Percentiles rank a stretch among this genome's conserved stretches.
phyloP scores from a whole-genome alignment of 2,113 vertebrate genomes.

The Paraplagusia blochii region DNA sequence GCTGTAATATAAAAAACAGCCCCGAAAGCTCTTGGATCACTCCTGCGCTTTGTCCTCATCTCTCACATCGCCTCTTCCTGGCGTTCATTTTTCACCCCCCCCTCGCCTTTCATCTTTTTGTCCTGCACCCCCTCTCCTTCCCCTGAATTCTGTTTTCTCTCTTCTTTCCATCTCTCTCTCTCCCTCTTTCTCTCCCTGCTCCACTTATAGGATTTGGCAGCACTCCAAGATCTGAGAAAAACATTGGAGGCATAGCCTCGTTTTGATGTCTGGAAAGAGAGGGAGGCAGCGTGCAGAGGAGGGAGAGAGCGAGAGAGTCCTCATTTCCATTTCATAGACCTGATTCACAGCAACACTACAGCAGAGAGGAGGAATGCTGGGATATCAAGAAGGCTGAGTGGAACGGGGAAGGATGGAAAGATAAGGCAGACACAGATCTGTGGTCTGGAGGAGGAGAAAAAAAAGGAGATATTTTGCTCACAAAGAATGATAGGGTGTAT shows the following conservation, averaged over 20 bases:
- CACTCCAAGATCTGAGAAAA: constrained; percentile 77
- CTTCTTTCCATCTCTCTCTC: constrained; percentile 34
- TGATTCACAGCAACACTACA: constrained; percentile 52
- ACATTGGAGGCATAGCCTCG: constrained; percentile 79
- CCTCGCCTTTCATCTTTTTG: constrained; percentile 59
- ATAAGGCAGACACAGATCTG: constrained; percentile 23
- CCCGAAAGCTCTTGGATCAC: constrained; percentile 58
- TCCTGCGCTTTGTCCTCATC: constrained; percentile 64
- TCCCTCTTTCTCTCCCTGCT: constrained; percentile 60
- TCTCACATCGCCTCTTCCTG: constrained; percentile 55
- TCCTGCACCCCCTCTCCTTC: constrained; percentile 63
- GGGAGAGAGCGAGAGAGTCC: constrained; percentile 57
- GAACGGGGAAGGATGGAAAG: constrained; percentile 41
- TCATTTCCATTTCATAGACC: constrained; percentile 74
- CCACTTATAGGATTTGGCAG: constrained; percentile 81
- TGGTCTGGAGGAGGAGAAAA: not conserved
- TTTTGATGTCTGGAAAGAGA: constrained; percentile 79
- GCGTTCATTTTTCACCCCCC: constrained; percentile 67
- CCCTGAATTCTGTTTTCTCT: constrained; percentile 59
- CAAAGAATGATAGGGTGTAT: constrained; percentile 37
- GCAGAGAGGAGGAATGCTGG: constrained; percentile 47
- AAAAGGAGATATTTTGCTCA: constrained; percentile 38
- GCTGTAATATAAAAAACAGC: constrained; percentile 54
- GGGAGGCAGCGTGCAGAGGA: constrained; percentile 38
- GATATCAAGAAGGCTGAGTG: constrained; percentile 44